A percentile compares a stretch with the other conserved stretches of the same genome.
phyloP scores from a whole-genome alignment of 2,113 vertebrate species.

The Mastomys natalensis region DNA sequence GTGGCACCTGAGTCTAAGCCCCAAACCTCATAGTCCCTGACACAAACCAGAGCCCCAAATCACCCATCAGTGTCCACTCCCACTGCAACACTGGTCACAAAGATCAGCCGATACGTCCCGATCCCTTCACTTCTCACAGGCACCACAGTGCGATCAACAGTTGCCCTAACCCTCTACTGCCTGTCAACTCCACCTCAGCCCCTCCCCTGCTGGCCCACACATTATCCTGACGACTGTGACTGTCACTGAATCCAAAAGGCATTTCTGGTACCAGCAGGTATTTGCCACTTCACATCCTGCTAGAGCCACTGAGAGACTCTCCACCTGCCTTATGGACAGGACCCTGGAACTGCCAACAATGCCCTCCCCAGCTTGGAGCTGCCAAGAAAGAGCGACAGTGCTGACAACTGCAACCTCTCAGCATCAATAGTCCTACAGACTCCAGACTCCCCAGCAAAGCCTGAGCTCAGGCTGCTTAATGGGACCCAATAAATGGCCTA shows the following conservation, averaged over 20 bases:
- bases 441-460: neutral
- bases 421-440: neutral
- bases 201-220: neutral
- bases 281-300: constrained; percentile 24
- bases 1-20: neutral
- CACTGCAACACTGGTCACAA: neutral
- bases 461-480: neutral
- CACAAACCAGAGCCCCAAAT: neutral
- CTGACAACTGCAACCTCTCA: neutral
- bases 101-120: neutral
- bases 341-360: neutral
- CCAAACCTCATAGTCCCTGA: neutral
- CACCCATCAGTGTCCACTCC: neutral
- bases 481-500: neutral
- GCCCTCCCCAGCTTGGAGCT: neutral
- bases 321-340: neutral
- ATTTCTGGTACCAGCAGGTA: neutral
- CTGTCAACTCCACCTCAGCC: neutral
- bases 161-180: neutral
- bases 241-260: neutral
- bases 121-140: neutral
- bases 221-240: neutral
- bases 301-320: neutral
- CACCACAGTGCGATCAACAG: neutral
- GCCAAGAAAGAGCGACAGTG: neutral